These are phyloP conservation scores for Cydia fagiglandana DNA, from an alignment of 1,140 invertebrate genomes.

Conservation along the genomic window DNA sequence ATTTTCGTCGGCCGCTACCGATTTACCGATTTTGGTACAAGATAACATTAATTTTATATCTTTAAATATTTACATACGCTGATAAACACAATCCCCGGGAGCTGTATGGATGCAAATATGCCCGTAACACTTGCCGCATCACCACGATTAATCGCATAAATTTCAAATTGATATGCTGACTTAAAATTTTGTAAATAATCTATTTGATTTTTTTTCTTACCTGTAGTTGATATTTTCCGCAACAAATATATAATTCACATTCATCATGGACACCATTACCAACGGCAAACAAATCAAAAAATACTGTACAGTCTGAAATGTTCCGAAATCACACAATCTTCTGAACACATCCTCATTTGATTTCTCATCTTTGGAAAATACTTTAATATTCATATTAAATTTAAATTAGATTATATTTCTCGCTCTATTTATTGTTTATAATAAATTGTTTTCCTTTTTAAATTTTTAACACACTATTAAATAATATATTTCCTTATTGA, in stretches of 20 bases:
- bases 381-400: background rate
- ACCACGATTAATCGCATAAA: too few species aligned
- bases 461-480: background rate
- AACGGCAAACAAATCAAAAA: conserved; percentile 59
- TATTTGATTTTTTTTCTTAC: conserved; percentile 37
- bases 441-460: background rate
- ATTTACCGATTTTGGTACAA: too few species aligned
- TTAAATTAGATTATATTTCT: background rate
- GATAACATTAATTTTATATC: too few species aligned
- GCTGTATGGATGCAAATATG: too few species aligned
- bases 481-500: background rate
- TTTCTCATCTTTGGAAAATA: background rate
- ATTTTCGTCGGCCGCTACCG: too few species aligned
- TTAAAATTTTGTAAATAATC: too few species aligned
- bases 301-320: conserved; percentile 59
- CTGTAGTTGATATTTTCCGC: conserved; percentile 62
- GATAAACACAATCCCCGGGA: too few species aligned
- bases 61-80: too few species aligned
- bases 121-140: too few species aligned
- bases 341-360: conserved; percentile 32
- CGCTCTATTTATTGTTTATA: background rate
- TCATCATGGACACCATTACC: conserved; percentile 62
- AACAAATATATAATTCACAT: conserved; percentile 68
- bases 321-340: conserved; percentile 53
- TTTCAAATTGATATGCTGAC: too few species aligned